Evolutionary conservation across 1,140 invertebrate species (phyloP), one percentile per base, ranked within the genome.

Genomic region (Penaeus vannamei): DNA sequence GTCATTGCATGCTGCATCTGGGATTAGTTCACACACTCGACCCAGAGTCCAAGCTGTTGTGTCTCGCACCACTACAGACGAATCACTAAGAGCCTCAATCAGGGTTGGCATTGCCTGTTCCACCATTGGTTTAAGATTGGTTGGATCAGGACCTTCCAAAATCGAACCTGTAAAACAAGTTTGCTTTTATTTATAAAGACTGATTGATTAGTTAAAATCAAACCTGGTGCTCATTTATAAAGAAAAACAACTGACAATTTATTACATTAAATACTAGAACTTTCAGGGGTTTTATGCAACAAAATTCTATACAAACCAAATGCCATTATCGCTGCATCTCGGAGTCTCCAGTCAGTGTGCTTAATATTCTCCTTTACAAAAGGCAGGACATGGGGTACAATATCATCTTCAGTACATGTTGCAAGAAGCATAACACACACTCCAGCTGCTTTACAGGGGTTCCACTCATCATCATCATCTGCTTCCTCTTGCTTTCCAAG

Each of bases 381-480:
- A n/a, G 98, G 98, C 92, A 99, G 94, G 20, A 99, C 98, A 93
- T 96, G 96, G 5, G 95, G 96, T n/a, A 99, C 97, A 91, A 99
- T 98, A 92, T 96, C 97, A 93, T 99, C 98, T 93, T 99, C 98
- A 93, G 98, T 99, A 92, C 98, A 99, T 46, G 97, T 97, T 42
- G 99, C 97, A 90, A 99, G 94, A 23, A 99, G 94, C 98, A 99
- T 99, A 0, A 99, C 94, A 93, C 99, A 99, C n/a, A 99, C 99
- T 42, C 99, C 98, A 42, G 99, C 98, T 10, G 99, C 98, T 94
- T 99, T 99, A 90, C 98, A 97, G 12, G 99, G 99, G 94, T 99
- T 99, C 99, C 99, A 99, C 92, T 99, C 98, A 93, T 99, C 98
- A 93, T 99, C 98, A 93, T 99, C 98, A 93, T 98, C 98, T 84